Conservation (phyloP, 1,140 invertebrate genomes). For the Chlorops oryzae region DNA sequence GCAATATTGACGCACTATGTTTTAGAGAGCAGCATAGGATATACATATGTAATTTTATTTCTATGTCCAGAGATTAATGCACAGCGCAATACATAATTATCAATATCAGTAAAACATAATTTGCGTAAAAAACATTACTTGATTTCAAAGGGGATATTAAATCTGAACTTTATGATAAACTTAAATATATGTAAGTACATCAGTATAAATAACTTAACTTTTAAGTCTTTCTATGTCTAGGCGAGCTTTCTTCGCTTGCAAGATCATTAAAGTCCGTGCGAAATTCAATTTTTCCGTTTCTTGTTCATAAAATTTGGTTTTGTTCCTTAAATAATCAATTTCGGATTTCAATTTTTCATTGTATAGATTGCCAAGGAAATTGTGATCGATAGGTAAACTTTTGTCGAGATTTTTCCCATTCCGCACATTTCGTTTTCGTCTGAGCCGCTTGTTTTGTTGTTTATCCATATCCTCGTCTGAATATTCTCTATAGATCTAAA, state of each 20-base stretch:
- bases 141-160: no score
- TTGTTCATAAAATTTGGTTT: neutral
- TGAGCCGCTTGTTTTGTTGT: neutral
- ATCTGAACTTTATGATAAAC: no score
- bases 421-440: neutral
- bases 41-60: no score
- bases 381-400: neutral
- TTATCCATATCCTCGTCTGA: neutral
- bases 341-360: conserved; percentile 1
- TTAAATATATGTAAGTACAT: no score
- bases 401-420: neutral
- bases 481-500: neutral
- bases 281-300: conserved; percentile 2
- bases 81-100: no score
- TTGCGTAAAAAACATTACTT: no score
- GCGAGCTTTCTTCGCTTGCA: neutral
- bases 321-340: conserved; percentile 1
- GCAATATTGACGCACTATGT: no score
- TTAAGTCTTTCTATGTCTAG: neutral
- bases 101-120: no score
- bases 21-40: no score
- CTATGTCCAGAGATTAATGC: no score
- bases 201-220: no score
- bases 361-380: neutral
- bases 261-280: neutral